Percentiles rank a stretch among this genome's conserved stretches.
Evolutionary conservation across 2,888 invertebrate genomes (phyloP).

Genomic region (Latrodectus hesperus): DNA sequence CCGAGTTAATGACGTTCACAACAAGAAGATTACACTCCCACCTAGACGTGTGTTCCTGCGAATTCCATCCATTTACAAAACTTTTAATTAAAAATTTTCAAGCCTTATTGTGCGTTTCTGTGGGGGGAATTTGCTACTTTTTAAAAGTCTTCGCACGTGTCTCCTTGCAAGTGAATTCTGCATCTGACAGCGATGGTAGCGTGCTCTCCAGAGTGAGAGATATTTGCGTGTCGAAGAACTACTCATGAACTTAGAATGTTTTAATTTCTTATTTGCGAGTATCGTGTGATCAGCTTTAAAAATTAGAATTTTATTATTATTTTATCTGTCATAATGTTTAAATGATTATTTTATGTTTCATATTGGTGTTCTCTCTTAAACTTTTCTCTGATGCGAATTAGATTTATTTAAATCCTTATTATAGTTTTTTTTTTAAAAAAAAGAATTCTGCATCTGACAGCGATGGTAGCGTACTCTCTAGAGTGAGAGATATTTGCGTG

Average conservation of each 20-base stretch:
- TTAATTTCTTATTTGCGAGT: no score
- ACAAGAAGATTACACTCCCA: slow-evolving; percentile 21
- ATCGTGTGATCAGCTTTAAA: no score
- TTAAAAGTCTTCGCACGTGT: not conserved
- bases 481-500: not conserved
- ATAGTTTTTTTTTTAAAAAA: no score
- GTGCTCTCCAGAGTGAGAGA: not conserved
- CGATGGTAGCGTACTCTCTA: not conserved
- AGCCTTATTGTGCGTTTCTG: not conserved
- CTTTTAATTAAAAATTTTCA: slow-evolving; percentile 2
- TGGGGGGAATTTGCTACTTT: not conserved
- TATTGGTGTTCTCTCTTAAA: no score
- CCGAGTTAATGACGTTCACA: slow-evolving; percentile 21
- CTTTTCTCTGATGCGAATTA: no score
- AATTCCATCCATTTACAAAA: not conserved
- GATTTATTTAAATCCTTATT: no score
- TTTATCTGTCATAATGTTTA: no score
- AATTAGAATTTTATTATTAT: no score
- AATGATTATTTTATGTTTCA: no score
- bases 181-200: not conserved
- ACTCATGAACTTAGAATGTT: no score
- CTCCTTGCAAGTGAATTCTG: not conserved
- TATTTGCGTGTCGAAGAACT: not conserved
- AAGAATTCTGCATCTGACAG: no score
- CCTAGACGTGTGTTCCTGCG: not conserved